A percentile compares a stretch with the other conserved stretches of the same genome.
Conservation (phyloP, 2,113 vertebrate genomes). For the Promerops cafer region DNA sequence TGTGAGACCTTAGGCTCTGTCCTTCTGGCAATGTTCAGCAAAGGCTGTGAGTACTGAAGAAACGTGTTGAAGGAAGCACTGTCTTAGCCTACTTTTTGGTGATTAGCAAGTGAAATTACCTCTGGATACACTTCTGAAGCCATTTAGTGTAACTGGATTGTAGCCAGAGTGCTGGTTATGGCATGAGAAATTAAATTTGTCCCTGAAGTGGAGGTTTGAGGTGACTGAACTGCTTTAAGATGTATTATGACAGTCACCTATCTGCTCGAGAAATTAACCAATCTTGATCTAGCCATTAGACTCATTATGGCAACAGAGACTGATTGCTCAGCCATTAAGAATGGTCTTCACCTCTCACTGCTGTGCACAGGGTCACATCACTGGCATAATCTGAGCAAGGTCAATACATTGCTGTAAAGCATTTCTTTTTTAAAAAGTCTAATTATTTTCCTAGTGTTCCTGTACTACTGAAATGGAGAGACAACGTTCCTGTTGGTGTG, state of each 20-base stretch:
- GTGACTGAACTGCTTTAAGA: not conserved
- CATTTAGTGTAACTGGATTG: not conserved
- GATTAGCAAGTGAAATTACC: not conserved
- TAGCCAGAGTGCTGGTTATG: not conserved
- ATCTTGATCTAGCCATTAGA: not conserved
- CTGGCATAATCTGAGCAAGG: not conserved
- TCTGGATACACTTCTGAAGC: not conserved
- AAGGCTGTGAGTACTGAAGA: not conserved
- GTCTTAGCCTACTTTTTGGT: not conserved
- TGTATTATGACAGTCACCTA: not conserved
- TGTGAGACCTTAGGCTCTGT: not conserved
- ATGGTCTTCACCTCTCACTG: not conserved
- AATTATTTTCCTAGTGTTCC: not conserved
- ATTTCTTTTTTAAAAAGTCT: not conserved
- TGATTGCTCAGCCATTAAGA: not conserved
- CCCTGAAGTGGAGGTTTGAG: not conserved
- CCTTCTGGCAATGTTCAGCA: not conserved
- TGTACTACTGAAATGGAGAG: not conserved
- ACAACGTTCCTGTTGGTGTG: not conserved
- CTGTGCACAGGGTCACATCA: not conserved
- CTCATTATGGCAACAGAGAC: not conserved
- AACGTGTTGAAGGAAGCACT: not conserved
- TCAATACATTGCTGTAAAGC: not conserved
- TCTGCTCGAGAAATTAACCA: not conserved
- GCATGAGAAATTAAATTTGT: not conserved